phyloP scores from a whole-genome alignment of 35 echinoderm and acorn worm genomes.

The Amphiura filiformis region DNA sequence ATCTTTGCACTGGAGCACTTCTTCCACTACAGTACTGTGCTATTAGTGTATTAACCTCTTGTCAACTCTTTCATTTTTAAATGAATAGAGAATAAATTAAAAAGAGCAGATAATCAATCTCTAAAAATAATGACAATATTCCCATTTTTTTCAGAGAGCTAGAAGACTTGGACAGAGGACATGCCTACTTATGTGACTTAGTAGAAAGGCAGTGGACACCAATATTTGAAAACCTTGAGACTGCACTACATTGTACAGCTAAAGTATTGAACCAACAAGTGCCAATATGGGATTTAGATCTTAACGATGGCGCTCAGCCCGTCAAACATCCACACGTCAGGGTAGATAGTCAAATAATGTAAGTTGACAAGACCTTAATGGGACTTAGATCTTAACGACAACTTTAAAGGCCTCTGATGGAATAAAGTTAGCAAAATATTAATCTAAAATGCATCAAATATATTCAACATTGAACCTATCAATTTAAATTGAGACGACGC shows the following conservation, averaged over 20 bases:
- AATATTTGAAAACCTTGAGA: slow-evolving; percentile 83
- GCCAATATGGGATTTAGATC: slow-evolving; percentile 37
- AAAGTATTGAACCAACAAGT: slow-evolving; percentile 67
- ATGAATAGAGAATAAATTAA: no score
- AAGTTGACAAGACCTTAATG: slow-evolving; percentile 29
- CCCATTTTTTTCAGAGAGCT: slow-evolving; percentile 80
- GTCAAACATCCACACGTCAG: slow-evolving; percentile 67
- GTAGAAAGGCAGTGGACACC: slow-evolving; percentile 79
- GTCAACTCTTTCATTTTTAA: no score
- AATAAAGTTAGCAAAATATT: no score
- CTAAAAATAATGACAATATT: no score
- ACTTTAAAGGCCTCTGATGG: not conserved
- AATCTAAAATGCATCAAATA: not conserved
- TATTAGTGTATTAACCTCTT: no score
- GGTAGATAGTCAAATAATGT: slow-evolving; percentile 73
- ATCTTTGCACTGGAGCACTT: no score
- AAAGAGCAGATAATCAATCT: no score
- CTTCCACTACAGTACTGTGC: no score
- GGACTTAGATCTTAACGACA: slow-evolving; percentile 44
- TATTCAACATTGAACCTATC: not conserved
- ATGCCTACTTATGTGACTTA: slow-evolving; percentile 73
- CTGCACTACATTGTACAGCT: slow-evolving; percentile 76
- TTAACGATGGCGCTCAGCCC: slow-evolving; percentile 73
- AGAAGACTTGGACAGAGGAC: slow-evolving; percentile 54
- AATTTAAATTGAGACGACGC: slow-evolving; percentile 33